Percentiles rank a stretch among this genome's conserved stretches.
Conservation (phyloP, 2,888 invertebrate genomes). For the Zygothrica quintamaculata region DNA sequence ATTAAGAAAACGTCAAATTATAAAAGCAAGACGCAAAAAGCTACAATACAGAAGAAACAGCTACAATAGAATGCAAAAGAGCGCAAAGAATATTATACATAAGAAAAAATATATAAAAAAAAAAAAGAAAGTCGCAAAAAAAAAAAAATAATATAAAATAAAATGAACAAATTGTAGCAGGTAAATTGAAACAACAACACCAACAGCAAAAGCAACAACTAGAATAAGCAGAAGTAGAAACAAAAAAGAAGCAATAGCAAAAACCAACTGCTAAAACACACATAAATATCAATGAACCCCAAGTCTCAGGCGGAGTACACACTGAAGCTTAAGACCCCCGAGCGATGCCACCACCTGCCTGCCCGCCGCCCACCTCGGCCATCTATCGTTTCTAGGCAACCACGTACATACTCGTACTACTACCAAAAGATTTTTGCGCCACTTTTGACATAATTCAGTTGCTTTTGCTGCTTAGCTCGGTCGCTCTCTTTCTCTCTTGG, state of each 20-base stretch:
- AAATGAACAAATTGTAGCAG: constrained; percentile 66
- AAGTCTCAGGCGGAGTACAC: constrained; percentile 13
- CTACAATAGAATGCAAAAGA: constrained; percentile 43
- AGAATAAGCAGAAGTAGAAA: constrained; percentile 31
- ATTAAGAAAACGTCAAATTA: constrained; percentile 48
- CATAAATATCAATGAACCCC: constrained; percentile 73
- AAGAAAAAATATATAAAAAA: constrained; percentile 42
- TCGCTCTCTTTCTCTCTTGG: too few relatives aligned
- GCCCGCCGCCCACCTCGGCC: constrained; percentile 1
- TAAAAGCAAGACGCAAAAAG: constrained; percentile 63
- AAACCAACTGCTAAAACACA: constrained; percentile 34
- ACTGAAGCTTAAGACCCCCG: constrained; percentile 32
- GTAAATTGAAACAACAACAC: constrained; percentile 62
- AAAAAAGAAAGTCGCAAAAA: constrained; percentile 47
- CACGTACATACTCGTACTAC: constrained; percentile 21
- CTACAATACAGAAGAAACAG: constrained; percentile 23
- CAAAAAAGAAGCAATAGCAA: constrained; percentile 13
- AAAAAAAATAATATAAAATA: constrained; percentile 45
- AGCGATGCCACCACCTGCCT: constrained; percentile 9
- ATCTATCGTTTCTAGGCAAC: constrained; percentile 8
- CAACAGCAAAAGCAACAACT: too few relatives aligned
- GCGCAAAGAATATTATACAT: constrained; percentile 36
- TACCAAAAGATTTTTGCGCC: constrained; percentile 69
- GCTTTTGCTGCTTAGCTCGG: too few relatives aligned
- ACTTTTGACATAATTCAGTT: constrained; percentile 71